Percentiles rank a stretch among this genome's conserved stretches.
Evolutionary conservation across 2,113 vertebrate genomes (phyloP).

Genomic region (Enhydra lutris): DNA sequence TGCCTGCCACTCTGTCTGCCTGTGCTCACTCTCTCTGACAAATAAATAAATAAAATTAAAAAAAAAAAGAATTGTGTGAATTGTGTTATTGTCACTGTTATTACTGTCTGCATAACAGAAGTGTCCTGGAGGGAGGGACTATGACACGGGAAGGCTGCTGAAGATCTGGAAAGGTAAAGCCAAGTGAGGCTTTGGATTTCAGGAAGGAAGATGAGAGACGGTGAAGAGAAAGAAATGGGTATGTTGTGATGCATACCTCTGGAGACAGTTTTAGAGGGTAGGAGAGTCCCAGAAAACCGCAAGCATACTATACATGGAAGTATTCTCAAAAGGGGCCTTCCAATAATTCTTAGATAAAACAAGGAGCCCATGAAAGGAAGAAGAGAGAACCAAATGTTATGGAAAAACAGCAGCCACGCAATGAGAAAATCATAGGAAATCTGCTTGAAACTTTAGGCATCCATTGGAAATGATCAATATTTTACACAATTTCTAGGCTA

Average conservation of each 20-base stretch:
- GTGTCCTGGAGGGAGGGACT: neutral
- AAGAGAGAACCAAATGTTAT: neutral
- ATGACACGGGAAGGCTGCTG: neutral
- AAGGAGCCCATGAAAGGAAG: neutral
- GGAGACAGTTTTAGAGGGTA: neutral
- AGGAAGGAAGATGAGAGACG: neutral
- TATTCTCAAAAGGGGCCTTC: neutral
- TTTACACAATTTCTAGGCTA: neutral
- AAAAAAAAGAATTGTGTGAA: neutral
- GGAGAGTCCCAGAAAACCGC: neutral
- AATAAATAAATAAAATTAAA: too few relatives aligned
- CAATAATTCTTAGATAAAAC: neutral
- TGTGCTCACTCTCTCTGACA: too few relatives aligned
- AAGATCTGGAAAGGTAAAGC: neutral
- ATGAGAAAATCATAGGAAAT: neutral
- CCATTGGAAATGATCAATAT: neutral
- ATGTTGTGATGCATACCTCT: neutral
- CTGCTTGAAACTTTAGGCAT: neutral
- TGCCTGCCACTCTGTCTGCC: too few relatives aligned
- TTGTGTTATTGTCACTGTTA: fast-evolving
- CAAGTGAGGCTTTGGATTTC: neutral
- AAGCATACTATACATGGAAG: neutral
- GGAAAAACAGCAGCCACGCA: neutral
- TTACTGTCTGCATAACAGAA: neutral
- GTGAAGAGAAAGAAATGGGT: neutral